Percentiles rank a stretch among this genome's conserved stretches.
These are phyloP conservation scores for Drosophila watanabei DNA, from an alignment of 1,140 invertebrate genomes.

Conservation along the genomic window DNA sequence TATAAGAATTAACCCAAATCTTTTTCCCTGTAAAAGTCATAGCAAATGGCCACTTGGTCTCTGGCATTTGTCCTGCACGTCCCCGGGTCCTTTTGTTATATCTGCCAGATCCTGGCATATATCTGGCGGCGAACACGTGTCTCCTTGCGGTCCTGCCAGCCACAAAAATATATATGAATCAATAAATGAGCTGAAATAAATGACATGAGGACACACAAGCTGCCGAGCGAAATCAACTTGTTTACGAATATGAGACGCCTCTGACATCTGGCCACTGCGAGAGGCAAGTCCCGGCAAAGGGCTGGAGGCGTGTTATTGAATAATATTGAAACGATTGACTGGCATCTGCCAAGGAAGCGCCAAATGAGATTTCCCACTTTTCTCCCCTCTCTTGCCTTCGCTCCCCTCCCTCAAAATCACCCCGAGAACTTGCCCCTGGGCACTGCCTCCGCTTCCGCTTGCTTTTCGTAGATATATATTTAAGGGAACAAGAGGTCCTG, in stretches of 20 bases:
- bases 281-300: not conserved
- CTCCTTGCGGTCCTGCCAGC: constrained; percentile 4
- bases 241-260: constrained; percentile 67
- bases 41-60: constrained; percentile 10
- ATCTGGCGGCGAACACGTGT: constrained; percentile 49
- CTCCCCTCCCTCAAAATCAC: not conserved
- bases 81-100: constrained; percentile 25
- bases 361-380: constrained; percentile 27
- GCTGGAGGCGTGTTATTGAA: constrained; percentile 53
- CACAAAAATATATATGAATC: constrained; percentile 61
- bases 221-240: constrained; percentile 58
- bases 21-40: not conserved
- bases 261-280: constrained; percentile 56
- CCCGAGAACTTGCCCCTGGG: not conserved
- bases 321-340: constrained; percentile 62
- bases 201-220: constrained; percentile 49
- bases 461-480: not conserved
- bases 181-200: constrained; percentile 75
- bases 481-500: not conserved
- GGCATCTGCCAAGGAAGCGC: constrained; percentile 27
- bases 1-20: not conserved
- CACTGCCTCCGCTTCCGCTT: not conserved
- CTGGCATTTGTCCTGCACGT: constrained; percentile 26
- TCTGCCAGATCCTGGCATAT: constrained; percentile 21
- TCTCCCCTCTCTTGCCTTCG: not conserved